Evolutionary conservation across 2,113 vertebrate species (phyloP), one percentile per base, ranked within the genome.

Genomic region (Larimichthys crocea): DNA sequence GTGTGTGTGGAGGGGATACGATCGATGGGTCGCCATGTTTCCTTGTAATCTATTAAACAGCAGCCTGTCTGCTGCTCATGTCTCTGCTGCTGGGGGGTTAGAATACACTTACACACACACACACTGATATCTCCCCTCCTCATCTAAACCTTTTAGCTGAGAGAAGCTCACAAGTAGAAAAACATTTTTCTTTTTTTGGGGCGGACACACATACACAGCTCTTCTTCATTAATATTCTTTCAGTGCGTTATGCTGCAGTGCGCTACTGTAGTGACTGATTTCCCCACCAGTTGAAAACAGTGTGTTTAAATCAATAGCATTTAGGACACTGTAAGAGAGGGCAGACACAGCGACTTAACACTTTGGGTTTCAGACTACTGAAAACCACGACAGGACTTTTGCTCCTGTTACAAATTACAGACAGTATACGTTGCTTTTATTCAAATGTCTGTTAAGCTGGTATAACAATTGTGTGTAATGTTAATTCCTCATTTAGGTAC

Each of bases 21-120:
- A 93, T 93, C 92, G 14, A 93, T 93, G 20, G 17, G 80, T 88
- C 85, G 59, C 86, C 80, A 83, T 89, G 89, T 90, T 89, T 63
- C 59, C 72, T 85, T 87, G 87, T 91, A 86, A 88, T 92, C 87
- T 77, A 80, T 83, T 85, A 87, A 87, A 91, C 77, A 85, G 44
- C 81, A 73, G 73, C 71, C 53, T 40, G 73, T 84, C 79, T 70
- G 68, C 48, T 78, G 62, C 69, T 53, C 40, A 20, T 59, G 85
- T 79, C 83, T 82, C 80, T 70, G 57, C 59, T 46, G 62, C 82
- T 70, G 46, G 50, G 50, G 42, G 26, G 63, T 76, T 19, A 29
- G 19, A 60, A 2, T 5, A 2, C 9, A 49, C 14, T 4, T 17
- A 57, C 40, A 63, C 16, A 26, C 76, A 49, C 40, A 40, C 35